Base-by-base conservation (phyloP, 2,888 invertebrate genomes). In the Lithodes maja region DNA sequence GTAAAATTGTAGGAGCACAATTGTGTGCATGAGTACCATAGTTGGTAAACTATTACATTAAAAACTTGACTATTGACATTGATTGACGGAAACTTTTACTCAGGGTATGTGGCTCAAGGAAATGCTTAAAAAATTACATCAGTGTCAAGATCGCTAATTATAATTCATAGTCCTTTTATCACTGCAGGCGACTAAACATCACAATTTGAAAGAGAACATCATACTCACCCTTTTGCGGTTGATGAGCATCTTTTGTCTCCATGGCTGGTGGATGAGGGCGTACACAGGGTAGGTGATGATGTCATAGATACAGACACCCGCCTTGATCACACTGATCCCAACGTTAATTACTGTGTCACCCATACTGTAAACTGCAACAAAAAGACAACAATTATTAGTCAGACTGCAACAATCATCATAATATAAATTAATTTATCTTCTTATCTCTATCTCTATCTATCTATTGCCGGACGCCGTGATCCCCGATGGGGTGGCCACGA, bases 241-340 rank as follows among this genome's bases (percentile, higher is more conserved):
- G 55, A 86, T 90, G 50, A 83, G 80, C 9, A 55, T 80, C 12
- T 78, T 69, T 12, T 86, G 71, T 50, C 96, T 96, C 98, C 98
- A 98, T 90, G 98, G 98, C 93, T 96, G 95, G 94, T 98, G 98
- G 92, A 97, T 94, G 92, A 98, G 94, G 93, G 97, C 95, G 94
- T 98, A 98, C 54, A 98, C 95, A 91, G 99, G 97, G 94, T 97
- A 97, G 91, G 98, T 97, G 93, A 99, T 94, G 93, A 98, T 95
- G 94, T 99, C 98, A 94, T 96, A 98, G 92, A 98, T 95, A 93
- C 97, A 96, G 1, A 93, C 93, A 2, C 94, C 89, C 0, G 93
- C 92, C 81, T 93, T 93, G 33, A 94, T 90, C 2, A 92, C 2
- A 49, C 83, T 85, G 33, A 92, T 83, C 9, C 89, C 88, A 9